Conservation (phyloP, 2,797 vertebrate species). For the Argyrosomus regius region DNA sequence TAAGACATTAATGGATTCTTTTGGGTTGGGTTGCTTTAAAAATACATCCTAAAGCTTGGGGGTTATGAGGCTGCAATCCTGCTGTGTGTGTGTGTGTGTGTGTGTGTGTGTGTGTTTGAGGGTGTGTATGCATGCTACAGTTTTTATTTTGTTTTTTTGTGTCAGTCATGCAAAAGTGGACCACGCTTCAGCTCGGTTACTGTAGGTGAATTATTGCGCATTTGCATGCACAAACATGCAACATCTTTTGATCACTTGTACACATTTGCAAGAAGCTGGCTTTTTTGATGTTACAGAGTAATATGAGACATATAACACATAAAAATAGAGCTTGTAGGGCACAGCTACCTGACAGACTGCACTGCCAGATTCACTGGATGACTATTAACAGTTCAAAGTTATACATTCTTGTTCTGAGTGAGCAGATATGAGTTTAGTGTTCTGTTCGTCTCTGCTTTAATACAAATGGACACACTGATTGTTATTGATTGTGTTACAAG, state of each 20-base stretch:
- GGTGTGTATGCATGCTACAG: conserved; percentile 1
- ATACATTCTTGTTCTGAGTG: background rate
- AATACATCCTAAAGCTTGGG: conserved; percentile 40
- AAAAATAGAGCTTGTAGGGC: conserved; percentile 29
- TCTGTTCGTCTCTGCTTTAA: background rate
- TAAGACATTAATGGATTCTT: conserved; percentile 51
- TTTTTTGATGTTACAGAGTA: conserved; percentile 54
- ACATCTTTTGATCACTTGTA: conserved; percentile 53
- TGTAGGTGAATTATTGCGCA: conserved; percentile 52
- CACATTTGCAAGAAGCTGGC: conserved; percentile 26
- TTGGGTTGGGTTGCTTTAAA: conserved; percentile 43
- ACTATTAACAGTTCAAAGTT: conserved; percentile 40
- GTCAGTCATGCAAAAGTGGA: conserved; percentile 56
- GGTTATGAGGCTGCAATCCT: conserved; percentile 31
- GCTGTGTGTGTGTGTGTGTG: conserved; percentile 4
- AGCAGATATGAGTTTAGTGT: background rate
- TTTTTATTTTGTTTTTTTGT: conserved; percentile 27
- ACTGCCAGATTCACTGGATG: conserved; percentile 11
- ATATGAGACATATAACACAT: conserved; percentile 31
- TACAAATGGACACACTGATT: background rate
- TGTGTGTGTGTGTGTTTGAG: background rate
- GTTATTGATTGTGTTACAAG: background rate
- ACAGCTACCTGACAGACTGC: conserved; percentile 27
- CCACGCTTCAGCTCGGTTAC: conserved; percentile 25
- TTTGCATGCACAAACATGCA: conserved; percentile 30